These are phyloP conservation scores for Gastracanthus pulcherrimus DNA, from an alignment of 2,888 invertebrate genomes.

Conservation along the genomic window DNA sequence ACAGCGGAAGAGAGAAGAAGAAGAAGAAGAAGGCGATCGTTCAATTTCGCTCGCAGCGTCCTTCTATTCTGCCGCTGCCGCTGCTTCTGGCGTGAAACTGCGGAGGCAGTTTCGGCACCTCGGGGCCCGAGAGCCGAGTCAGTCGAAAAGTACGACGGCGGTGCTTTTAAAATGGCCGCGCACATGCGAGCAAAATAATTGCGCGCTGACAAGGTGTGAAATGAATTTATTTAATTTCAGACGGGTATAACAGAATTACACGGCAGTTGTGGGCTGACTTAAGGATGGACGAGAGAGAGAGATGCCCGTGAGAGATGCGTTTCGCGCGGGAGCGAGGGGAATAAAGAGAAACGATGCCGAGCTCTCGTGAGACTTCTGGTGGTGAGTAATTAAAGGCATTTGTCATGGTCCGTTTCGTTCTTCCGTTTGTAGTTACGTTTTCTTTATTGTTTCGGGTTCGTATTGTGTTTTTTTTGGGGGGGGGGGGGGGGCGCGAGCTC, in stretches of 20 bases:
- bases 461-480: not conserved
- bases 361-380: not conserved
- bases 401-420: conserved; percentile 50
- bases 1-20: not conserved
- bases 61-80: conserved; percentile 58
- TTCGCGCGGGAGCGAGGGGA: conserved; percentile 54
- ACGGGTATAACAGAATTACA: conserved; percentile 76
- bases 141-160: too few relatives aligned
- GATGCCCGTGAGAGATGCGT: conserved; percentile 60
- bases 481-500: too few relatives aligned
- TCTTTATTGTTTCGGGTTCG: conserved; percentile 14
- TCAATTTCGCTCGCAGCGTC: conserved; percentile 62
- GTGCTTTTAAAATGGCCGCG: conserved; percentile 72
- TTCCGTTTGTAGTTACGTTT: conserved; percentile 42
- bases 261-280: conserved; percentile 72
- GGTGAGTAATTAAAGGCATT: conserved; percentile 55
- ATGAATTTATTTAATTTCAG: conserved; percentile 78
- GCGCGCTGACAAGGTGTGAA: conserved; percentile 78
- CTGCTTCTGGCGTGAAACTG: too few relatives aligned
- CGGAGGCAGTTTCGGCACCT: conserved; percentile 50
- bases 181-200: conserved; percentile 73
- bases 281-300: not conserved
- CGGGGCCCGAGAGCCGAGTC: conserved; percentile 5
- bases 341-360: not conserved
- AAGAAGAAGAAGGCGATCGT: conserved; percentile 56